These are phyloP conservation scores for Pampus argenteus DNA, from an alignment of 2,797 vertebrate species.

Conservation along the genomic window DNA sequence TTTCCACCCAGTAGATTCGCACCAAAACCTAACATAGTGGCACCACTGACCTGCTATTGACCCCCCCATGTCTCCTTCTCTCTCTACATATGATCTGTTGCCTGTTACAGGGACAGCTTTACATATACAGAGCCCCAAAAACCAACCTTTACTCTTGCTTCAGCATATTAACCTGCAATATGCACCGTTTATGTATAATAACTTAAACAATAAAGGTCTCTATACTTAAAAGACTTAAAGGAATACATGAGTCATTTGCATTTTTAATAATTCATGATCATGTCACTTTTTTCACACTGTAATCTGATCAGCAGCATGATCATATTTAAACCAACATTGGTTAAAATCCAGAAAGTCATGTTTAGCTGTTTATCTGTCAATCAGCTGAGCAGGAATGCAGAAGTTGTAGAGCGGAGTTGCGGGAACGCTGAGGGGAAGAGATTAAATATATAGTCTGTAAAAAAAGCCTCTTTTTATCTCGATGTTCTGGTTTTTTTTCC, in stretches of 20 bases:
- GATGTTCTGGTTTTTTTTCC: slow-evolving; percentile 46
- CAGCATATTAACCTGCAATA: background rate
- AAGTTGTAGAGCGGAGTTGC: background rate
- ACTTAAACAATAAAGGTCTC: background rate
- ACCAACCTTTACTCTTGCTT: background rate
- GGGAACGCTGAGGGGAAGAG: slow-evolving; percentile 34
- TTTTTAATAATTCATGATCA: background rate
- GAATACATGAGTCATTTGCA: background rate
- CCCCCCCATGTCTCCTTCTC: background rate
- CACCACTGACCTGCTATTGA: background rate
- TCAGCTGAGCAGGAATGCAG: slow-evolving; percentile 21
- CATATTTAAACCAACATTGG: background rate
- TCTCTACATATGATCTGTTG: background rate
- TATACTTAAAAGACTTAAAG: too few relatives aligned
- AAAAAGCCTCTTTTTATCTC: slow-evolving; percentile 41
- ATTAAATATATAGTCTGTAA: slow-evolving; percentile 46
- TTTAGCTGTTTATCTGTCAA: slow-evolving; percentile 44
- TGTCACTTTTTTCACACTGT: background rate
- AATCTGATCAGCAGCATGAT: background rate
- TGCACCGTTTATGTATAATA: background rate
- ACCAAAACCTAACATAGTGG: slow-evolving; percentile 5
- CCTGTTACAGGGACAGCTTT: background rate
- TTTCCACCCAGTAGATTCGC: slow-evolving; percentile 7
- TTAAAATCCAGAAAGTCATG: background rate
- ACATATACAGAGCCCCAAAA: background rate